Conservation (phyloP, 2,888 invertebrate genomes). For the Pammene fasciana region DNA sequence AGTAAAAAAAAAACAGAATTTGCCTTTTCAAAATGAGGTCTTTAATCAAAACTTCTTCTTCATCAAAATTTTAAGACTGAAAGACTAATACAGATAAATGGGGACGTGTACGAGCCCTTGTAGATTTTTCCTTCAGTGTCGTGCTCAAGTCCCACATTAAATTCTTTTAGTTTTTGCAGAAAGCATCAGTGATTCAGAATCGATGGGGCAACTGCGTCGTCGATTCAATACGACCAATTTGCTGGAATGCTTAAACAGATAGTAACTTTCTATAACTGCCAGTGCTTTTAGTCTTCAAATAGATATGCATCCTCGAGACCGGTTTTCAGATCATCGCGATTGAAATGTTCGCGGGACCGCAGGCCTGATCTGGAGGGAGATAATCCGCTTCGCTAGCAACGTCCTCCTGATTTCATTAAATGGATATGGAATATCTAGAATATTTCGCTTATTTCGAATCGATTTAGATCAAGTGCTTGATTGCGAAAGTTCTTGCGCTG, state of each 20-base stretch:
- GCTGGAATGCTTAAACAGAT: slow-evolving; percentile 26
- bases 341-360: slow-evolving; percentile 66
- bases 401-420: slow-evolving; percentile 64
- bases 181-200: slow-evolving; percentile 27
- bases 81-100: slow-evolving; percentile 7
- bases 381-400: slow-evolving; percentile 55
- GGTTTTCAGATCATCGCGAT: slow-evolving; percentile 70
- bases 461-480: slow-evolving; percentile 72
- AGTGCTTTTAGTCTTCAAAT: slow-evolving; percentile 23
- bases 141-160: slow-evolving; percentile 30
- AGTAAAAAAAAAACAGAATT: not conserved
- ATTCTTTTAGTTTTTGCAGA: slow-evolving; percentile 28
- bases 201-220: slow-evolving; percentile 1
- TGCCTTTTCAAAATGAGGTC: not conserved
- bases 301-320: slow-evolving; percentile 55
- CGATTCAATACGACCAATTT: slow-evolving; percentile 20
- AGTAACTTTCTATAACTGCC: slow-evolving; percentile 22
- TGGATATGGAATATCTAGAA: slow-evolving; percentile 56
- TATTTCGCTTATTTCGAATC: slow-evolving; percentile 69
- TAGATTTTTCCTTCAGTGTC: slow-evolving; percentile 22
- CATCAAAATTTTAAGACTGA: not conserved
- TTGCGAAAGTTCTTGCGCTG: slow-evolving; percentile 56
- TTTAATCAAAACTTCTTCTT: not conserved
- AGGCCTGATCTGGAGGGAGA: slow-evolving; percentile 57
- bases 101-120: slow-evolving; percentile 12